Conservation (phyloP, 2,113 vertebrate species). For the Anser brachyrhynchus region DNA sequence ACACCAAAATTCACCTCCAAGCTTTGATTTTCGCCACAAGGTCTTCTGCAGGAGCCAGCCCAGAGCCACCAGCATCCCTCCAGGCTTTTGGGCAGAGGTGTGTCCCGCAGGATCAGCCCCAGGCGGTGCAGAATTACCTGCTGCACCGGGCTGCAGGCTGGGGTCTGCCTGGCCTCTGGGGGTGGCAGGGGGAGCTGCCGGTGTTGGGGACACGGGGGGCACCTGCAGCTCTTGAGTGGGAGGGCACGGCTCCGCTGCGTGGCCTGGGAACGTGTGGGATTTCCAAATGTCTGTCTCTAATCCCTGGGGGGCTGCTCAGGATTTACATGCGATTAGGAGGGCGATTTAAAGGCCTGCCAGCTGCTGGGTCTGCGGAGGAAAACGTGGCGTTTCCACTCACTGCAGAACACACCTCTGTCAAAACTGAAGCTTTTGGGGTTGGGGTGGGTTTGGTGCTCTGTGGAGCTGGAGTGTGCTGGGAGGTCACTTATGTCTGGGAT, state of each 20-base stretch:
- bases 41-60: background rate
- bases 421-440: background rate
- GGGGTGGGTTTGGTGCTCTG: background rate
- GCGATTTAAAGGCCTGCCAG: background rate
- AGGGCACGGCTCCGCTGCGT: fast-evolving
- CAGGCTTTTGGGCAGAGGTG: background rate
- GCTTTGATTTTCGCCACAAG: background rate
- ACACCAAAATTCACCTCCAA: background rate
- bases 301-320: background rate
- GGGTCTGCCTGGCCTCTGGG: background rate
- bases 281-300: background rate
- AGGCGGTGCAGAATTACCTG: background rate
- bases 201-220: background rate
- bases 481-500: background rate
- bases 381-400: background rate
- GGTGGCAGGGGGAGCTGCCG: background rate
- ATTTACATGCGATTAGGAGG: background rate
- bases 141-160: background rate
- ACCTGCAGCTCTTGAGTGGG: background rate
- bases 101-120: background rate
- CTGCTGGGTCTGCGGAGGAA: background rate
- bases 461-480: background rate
- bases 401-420: background rate
- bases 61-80: background rate
- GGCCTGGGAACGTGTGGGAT: background rate